Base-by-base conservation (phyloP, 2,113 vertebrate genomes). In the Nesogale talazaci region DNA sequence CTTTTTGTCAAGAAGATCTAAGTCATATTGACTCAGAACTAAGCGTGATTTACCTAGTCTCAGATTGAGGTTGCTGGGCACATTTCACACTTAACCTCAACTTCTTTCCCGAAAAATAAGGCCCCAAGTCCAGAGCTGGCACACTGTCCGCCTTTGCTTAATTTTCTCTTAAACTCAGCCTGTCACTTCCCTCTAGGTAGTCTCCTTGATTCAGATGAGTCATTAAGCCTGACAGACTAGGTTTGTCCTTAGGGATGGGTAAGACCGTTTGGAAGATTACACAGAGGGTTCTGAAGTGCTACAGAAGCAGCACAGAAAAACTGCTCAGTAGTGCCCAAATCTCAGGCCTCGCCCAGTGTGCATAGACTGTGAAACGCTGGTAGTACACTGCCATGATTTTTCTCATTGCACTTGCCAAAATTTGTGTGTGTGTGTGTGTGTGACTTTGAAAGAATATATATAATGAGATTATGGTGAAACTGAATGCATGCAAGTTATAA, bases 21-120 rank as follows among this genome's bases (percentile, higher is more conserved):
- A 70, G 29, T 86, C 56, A 83, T 94, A 88, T 85, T 81, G 74
- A 84, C 67, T 19, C 23, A 82, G 8, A 88, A 38, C 67, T 77
- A 72, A 27, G 19, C 16, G 82, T 42, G 1, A n/a, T 88, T 65
- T 86, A 57, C 36, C 88, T 25, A 75, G 29, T 38, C 63, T 80
- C 69, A 85, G 11, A 20, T 38, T 25, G 67, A 17, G n/a, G 17
- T 75, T 91, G 31, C 34, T 91, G 76, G 11, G 25, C 67, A 76
- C 36, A 59, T 61, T 74, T 6, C 25, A 56, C 52, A 16, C 29
- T 75, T 76, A 31, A 22, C 31, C 67, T 70, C 88, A 56, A 57
- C 22, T 92, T 69, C 52, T 83, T 79, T 38, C 69, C 67, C 40
- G 67, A 42, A 40, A 91, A 75, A 22, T 56, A 79, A 3, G 20